A percentile compares a stretch with the other conserved stretches of the same genome.
phyloP scores from a whole-genome alignment of 2,113 vertebrate species.

The Microtus richardsoni region DNA sequence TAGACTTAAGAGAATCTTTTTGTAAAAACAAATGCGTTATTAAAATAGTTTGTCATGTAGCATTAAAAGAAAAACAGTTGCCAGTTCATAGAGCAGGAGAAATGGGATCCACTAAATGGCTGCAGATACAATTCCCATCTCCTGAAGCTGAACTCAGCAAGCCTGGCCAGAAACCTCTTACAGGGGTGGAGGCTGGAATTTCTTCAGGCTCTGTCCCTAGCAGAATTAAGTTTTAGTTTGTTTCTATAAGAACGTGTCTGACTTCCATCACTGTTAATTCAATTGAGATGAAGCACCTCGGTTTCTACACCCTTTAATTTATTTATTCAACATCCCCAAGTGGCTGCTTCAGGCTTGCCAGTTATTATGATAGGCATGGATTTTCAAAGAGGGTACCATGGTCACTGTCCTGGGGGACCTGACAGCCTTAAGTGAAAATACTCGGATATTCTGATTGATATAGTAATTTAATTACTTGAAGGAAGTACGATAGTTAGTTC shows the following conservation, averaged over 20 bases:
- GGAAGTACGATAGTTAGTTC: background rate
- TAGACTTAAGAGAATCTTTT: conserved; percentile 69
- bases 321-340: background rate
- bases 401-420: background rate
- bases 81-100: conserved; percentile 40
- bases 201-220: background rate
- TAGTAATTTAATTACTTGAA: background rate
- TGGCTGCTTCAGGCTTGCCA: background rate
- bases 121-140: background rate
- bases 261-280: conserved; percentile 20
- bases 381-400: background rate
- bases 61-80: conserved; percentile 64
- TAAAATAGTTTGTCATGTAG: conserved; percentile 69
- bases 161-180: background rate
- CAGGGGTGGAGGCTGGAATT: background rate
- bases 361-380: background rate
- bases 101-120: background rate
- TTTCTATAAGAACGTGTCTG: conserved; percentile 19
- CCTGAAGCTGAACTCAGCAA: background rate
- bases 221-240: conserved; percentile 36
- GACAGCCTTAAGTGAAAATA: background rate
- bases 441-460: background rate
- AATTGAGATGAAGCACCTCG: background rate
- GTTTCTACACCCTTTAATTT: background rate
- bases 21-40: conserved; percentile 76